A percentile compares a stretch with the other conserved stretches of the same genome.
Conservation (phyloP, 2,113 vertebrate species). For the Pristiophorus japonicus region DNA sequence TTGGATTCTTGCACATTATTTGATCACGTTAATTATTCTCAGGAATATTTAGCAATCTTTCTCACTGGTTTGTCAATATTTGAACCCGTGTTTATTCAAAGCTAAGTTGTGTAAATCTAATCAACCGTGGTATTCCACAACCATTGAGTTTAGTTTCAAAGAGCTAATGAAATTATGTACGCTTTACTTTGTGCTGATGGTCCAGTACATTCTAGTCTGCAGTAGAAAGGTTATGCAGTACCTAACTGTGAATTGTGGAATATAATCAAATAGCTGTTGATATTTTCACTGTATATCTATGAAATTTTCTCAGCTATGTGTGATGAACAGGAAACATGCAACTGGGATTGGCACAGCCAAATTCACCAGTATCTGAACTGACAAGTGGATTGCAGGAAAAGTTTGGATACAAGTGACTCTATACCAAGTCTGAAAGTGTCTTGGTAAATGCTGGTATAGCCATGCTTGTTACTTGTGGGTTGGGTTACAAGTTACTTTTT, state of each 20-base stretch:
- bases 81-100: neutral
- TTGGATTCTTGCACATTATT: neutral
- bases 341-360: neutral
- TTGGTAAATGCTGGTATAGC: neutral
- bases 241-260: neutral
- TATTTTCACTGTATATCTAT: neutral
- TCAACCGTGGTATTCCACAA: neutral
- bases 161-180: neutral
- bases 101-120: neutral
- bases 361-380: neutral
- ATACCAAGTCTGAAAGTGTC: neutral
- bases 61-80: neutral
- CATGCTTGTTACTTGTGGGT: neutral
- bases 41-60: neutral
- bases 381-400: conserved; percentile 2
- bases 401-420: neutral
- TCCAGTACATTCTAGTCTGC: neutral
- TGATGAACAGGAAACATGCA: neutral
- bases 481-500: neutral
- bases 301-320: neutral
- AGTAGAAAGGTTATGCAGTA: neutral
- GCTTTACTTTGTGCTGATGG: neutral
- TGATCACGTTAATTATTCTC: neutral
- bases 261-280: neutral
- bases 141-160: neutral